Percentiles rank a stretch among this genome's conserved stretches.
These are phyloP conservation scores for Hartigia nigra DNA, from an alignment of 2,888 invertebrate species.

Conservation along the genomic window DNA sequence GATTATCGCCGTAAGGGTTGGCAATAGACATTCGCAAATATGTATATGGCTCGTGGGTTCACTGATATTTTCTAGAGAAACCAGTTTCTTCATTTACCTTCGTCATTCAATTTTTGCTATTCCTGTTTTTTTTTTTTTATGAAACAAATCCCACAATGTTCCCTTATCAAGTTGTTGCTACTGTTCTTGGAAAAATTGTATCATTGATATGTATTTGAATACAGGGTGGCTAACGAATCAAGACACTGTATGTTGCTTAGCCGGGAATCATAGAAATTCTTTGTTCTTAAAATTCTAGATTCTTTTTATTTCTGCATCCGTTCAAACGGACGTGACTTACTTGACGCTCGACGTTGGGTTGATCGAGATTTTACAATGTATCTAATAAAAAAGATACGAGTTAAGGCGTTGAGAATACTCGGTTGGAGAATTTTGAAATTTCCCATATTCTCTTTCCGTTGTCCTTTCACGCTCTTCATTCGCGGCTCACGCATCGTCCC, in stretches of 20 bases:
- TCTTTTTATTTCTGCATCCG: not conserved
- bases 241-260: not conserved
- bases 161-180: not conserved
- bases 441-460: not conserved
- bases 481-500: not conserved
- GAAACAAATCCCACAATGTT: not conserved
- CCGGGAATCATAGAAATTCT: not conserved
- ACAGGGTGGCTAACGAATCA: not conserved
- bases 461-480: not conserved
- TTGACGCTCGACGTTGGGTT: too few relatives aligned
- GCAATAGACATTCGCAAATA: not conserved
- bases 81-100: not conserved
- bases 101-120: not conserved
- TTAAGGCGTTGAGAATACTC: not conserved
- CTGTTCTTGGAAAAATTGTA: not conserved
- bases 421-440: not conserved
- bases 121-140: not conserved
- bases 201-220: not conserved
- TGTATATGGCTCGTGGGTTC: not conserved
- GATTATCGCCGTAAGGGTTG: slow-evolving; percentile 1
- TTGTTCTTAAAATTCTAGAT: too few relatives aligned
- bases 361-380: not conserved
- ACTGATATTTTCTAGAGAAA: not conserved
- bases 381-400: not conserved
- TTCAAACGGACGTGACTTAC: not conserved